Base-by-base conservation (phyloP, 2,888 invertebrate genomes). In the Hirudinaria manillensis region DNA sequence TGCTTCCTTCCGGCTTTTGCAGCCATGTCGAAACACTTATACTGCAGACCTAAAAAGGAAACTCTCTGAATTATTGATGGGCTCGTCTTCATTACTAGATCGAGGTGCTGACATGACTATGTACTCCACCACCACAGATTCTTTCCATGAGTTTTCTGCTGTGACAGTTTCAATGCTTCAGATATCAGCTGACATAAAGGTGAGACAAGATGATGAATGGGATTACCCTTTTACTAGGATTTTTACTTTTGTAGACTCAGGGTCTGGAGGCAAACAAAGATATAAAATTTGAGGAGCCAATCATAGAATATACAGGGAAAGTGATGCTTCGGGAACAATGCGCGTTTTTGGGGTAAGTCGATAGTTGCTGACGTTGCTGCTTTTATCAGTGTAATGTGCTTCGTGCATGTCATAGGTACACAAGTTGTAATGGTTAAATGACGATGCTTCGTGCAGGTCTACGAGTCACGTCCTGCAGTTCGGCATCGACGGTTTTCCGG, bases 241-340 rank as follows among this genome's bases (percentile, higher is more conserved):
- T 68, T 34, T 34, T 68, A 10, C 27, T 36, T 1, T 7, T 24
- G 2, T n/a, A 68, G 68, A 21, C 68, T 45, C 45, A 74, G 66
- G 74, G 74, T 13, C 45, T 74, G 29, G 66, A 74, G 51, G 74
- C 74, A n/a, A 66, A 29, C 21, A 51, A 29, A 29, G 74, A 45
- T 38, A 66, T 74, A 16, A 56, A 74, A 66, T 61, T 32, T 29
- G 65, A 51, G 16, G 38, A 66, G 45, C 36, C 74, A 45, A 74
- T 74, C 32, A 32, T 74, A 16, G 74, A 74, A 66, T 74, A 74
- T 38, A 66, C 65, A 29, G 74, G 74, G 38, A 36, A 74, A 16
- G 66, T 74, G 19, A 65, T 74, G 74, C 65, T 66, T n/a, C 32
- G 34, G 34, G 36, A 68, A 61, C 61, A 61, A 19, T 29, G 29